Conservation (phyloP, 2,113 vertebrate genomes). For the Diadophis punctatus region DNA sequence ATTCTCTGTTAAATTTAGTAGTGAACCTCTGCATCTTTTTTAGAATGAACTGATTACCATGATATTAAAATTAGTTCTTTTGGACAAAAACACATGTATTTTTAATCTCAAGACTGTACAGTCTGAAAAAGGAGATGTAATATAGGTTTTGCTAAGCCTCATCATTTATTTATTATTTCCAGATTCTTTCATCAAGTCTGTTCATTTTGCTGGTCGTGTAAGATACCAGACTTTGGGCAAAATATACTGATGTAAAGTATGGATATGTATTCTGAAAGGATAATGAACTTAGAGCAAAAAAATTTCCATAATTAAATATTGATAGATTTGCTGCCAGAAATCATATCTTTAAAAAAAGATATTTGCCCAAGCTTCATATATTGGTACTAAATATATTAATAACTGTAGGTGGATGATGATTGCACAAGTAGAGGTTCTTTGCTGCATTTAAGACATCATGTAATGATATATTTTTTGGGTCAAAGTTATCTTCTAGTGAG, state of each 20-base stretch:
- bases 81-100: background rate
- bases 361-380: background rate
- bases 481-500: background rate
- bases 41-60: background rate
- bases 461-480: background rate
- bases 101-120: background rate
- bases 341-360: background rate
- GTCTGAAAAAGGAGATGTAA: background rate
- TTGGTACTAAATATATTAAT: background rate
- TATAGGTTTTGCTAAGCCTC: background rate
- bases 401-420: background rate
- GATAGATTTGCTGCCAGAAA: background rate
- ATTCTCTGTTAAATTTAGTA: background rate
- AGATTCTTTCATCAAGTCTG: background rate
- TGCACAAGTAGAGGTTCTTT: background rate
- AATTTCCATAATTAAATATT: background rate
- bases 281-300: background rate
- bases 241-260: background rate
- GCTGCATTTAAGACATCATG: background rate
- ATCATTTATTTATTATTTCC: background rate
- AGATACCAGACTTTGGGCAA: background rate
- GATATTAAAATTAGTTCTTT: background rate
- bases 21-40: background rate
- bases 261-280: background rate
- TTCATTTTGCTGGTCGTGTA: background rate